Evolutionary conservation across 2,797 vertebrate genomes (phyloP).

Genomic region (Thamnophis elegans): DNA sequence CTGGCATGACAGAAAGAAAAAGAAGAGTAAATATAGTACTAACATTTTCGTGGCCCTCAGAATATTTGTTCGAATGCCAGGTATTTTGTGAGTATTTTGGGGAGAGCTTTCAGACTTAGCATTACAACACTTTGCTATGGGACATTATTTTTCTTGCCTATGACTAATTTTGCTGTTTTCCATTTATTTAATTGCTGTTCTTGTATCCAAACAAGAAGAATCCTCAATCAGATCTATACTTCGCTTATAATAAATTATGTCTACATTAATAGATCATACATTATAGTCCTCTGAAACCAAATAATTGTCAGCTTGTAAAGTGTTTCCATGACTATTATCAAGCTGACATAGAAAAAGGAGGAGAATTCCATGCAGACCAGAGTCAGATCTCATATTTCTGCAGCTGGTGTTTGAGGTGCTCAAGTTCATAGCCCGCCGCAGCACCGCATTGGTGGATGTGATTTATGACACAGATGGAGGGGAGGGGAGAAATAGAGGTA

Average conservation of each 20-base stretch:
- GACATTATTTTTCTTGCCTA: not conserved
- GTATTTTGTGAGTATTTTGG: not conserved
- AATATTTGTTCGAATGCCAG: not conserved
- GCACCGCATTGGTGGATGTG: too few relatives aligned
- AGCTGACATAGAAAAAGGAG: too few relatives aligned
- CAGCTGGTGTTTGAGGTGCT: too few relatives aligned
- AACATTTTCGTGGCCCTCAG: not conserved
- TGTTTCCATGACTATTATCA: too few relatives aligned
- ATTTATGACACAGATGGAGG: too few relatives aligned
- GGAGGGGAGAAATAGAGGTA: too few relatives aligned
- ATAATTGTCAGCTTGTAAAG: too few relatives aligned
- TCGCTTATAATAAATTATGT: not conserved
- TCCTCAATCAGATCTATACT: not conserved
- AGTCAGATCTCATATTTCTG: too few relatives aligned
- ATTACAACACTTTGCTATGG: not conserved
- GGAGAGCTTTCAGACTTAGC: not conserved
- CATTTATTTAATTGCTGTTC: not conserved
- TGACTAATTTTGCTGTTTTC: not conserved
- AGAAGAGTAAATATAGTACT: not conserved
- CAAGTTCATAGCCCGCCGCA: too few relatives aligned
- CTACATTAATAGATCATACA: too few relatives aligned
- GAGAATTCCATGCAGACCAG: too few relatives aligned
- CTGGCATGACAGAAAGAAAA: not conserved
- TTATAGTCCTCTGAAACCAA: too few relatives aligned
- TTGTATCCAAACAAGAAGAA: not conserved